These are phyloP conservation scores for Protonemura montana DNA, from an alignment of 2,888 invertebrate species.

Conservation along the genomic window DNA sequence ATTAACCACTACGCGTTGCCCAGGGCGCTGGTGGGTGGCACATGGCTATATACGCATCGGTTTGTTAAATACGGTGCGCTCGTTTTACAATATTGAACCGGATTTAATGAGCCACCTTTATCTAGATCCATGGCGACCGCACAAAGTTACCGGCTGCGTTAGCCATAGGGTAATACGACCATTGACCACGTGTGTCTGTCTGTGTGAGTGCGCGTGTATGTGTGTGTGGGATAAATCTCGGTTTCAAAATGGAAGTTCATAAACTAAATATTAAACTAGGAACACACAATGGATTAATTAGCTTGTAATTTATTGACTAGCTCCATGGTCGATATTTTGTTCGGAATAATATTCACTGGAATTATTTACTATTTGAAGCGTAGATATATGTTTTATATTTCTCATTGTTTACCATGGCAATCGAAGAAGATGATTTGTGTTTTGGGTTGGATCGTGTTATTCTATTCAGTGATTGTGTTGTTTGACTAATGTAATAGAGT, in stretches of 20 bases:
- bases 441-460: not conserved
- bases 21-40: not conserved
- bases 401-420: not conserved
- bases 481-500: no score
- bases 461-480: no score
- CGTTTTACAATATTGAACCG: not conserved
- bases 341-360: not conserved
- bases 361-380: not conserved
- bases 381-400: not conserved
- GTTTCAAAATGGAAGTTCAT: not conserved
- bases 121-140: not conserved
- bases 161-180: not conserved
- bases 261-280: not conserved
- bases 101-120: not conserved
- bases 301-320: not conserved
- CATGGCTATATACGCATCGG: not conserved
- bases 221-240: not conserved
- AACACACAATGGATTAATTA: conserved; percentile 12
- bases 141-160: not conserved
- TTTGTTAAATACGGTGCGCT: not conserved
- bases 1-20: no score
- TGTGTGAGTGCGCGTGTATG: not conserved
- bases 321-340: not conserved
- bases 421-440: not conserved
- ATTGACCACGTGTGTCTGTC: no score